phyloP scores from a whole-genome alignment of 2,797 vertebrate species.

The Hyperoplus lanceolatus region DNA sequence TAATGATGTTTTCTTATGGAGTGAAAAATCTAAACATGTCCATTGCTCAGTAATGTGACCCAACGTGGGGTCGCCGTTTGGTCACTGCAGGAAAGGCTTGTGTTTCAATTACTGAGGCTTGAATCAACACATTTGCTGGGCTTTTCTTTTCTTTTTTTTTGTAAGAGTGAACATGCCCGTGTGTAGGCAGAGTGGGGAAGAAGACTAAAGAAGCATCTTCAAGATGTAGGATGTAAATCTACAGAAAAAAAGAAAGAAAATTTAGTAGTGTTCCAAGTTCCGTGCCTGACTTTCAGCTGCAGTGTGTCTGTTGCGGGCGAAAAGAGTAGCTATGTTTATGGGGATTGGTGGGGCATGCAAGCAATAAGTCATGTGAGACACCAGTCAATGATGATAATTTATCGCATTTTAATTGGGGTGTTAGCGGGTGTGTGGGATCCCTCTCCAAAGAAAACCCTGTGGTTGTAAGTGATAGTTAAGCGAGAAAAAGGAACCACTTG shows the following conservation, averaged over 20 bases:
- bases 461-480: constrained; percentile 66
- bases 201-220: constrained; percentile 1
- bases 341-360: constrained; percentile 60
- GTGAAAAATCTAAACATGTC: constrained; percentile 85
- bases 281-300: constrained; percentile 26
- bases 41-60: constrained; percentile 84
- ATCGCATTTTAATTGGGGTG: constrained; percentile 62
- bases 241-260: background rate
- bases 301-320: constrained; percentile 41
- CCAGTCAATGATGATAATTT: constrained; percentile 66
- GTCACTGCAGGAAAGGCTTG: constrained; percentile 81
- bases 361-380: constrained; percentile 65
- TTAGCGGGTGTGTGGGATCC: constrained; percentile 50
- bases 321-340: constrained; percentile 55
- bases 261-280: constrained; percentile 13
- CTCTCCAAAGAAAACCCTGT: constrained; percentile 41
- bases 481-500: constrained; percentile 57
- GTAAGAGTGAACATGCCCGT: constrained; percentile 4
- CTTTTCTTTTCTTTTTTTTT: background rate
- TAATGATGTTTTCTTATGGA: constrained; percentile 86
- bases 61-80: constrained; percentile 77
- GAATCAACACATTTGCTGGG: constrained; percentile 70
- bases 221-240: too few relatives aligned
- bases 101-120: constrained; percentile 78
- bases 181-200: constrained; percentile 6